Conservation (phyloP, 2,888 invertebrate species). For the Thymelicus sylvestris region DNA sequence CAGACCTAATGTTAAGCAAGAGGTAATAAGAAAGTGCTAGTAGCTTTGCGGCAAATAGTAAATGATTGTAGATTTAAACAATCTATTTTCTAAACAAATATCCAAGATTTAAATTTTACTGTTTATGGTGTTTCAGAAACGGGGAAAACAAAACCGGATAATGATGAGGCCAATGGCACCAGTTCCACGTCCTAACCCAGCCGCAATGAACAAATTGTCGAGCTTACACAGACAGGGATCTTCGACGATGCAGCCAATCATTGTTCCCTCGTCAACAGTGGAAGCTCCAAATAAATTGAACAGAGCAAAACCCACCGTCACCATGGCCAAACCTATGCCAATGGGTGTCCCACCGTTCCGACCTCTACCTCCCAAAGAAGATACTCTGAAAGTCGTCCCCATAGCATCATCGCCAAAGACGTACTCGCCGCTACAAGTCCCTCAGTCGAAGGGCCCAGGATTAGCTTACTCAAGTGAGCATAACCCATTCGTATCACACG, state of each 20-base stretch:
- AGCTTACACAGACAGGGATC: slow-evolving; percentile 64
- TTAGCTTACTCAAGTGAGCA: slow-evolving; percentile 77
- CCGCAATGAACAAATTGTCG: slow-evolving; percentile 71
- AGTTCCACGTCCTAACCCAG: slow-evolving; percentile 63
- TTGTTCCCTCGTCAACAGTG: slow-evolving; percentile 62
- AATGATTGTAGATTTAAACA: too few species aligned
- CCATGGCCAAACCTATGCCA: slow-evolving; percentile 83
- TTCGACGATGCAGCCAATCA: slow-evolving; percentile 71
- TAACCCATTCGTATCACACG: slow-evolving; percentile 65
- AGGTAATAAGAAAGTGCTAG: slow-evolving; percentile 54
- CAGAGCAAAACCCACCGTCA: slow-evolving; percentile 58
- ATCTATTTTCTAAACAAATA: neutral
- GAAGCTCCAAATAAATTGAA: slow-evolving; percentile 53
- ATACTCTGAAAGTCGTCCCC: slow-evolving; percentile 82
- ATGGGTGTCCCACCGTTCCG: slow-evolving; percentile 91
- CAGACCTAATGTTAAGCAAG: slow-evolving; percentile 67
- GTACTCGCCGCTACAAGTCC: slow-evolving; percentile 68
- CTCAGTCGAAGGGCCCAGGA: slow-evolving; percentile 70
- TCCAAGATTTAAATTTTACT: neutral
- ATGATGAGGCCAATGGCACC: slow-evolving; percentile 75
- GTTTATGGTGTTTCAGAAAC: slow-evolving; percentile 68
- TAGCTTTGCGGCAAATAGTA: too few species aligned
- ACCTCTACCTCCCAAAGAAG: slow-evolving; percentile 88
- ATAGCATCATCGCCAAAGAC: slow-evolving; percentile 64
- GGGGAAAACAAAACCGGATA: slow-evolving; percentile 78